Evolutionary conservation across 2,888 invertebrate genomes (phyloP).

Genomic region (Prenolepis imparis): DNA sequence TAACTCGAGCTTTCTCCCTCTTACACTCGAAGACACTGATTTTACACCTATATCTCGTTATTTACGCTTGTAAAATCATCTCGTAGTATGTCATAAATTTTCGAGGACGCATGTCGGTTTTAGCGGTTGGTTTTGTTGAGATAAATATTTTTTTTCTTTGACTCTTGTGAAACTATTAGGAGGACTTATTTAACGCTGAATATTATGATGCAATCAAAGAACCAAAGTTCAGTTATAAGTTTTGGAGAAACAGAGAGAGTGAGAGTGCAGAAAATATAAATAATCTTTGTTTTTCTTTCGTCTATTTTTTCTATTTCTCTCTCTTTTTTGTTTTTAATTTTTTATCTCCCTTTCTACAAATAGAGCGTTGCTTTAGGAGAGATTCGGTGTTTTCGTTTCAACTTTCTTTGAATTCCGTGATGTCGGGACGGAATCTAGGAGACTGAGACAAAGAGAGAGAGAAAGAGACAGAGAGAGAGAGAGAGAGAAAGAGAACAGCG

Average conservation of each 20-base stretch:
- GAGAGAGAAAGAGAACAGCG: conserved; percentile 29
- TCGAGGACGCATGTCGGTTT: neutral
- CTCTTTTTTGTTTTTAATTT: conserved; percentile 3
- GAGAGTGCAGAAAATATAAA: neutral
- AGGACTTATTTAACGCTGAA: conserved; percentile 3
- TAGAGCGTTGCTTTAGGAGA: conserved; percentile 27
- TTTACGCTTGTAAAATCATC: conserved; percentile 24
- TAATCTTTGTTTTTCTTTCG: neutral
- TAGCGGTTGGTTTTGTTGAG: neutral
- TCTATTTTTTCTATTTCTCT: conserved; percentile 4
- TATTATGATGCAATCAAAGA: neutral
- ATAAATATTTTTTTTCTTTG: neutral
- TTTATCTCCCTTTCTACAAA: conserved; percentile 21
- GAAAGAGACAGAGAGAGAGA: neutral
- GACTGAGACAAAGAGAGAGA: conserved; percentile 8
- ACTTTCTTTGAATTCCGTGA: neutral
- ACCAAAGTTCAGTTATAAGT: neutral
- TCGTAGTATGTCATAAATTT: neutral
- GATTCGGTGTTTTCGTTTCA: neutral
- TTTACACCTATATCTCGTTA: conserved; percentile 15
- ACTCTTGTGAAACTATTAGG: neutral
- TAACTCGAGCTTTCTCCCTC: neutral
- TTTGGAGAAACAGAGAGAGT: neutral
- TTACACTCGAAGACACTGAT: neutral
- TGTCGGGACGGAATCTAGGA: conserved; percentile 1